Evolutionary conservation across 2,113 vertebrate species (phyloP), one percentile per base, ranked within the genome.

Genomic region (Pseudopodoces humilis): DNA sequence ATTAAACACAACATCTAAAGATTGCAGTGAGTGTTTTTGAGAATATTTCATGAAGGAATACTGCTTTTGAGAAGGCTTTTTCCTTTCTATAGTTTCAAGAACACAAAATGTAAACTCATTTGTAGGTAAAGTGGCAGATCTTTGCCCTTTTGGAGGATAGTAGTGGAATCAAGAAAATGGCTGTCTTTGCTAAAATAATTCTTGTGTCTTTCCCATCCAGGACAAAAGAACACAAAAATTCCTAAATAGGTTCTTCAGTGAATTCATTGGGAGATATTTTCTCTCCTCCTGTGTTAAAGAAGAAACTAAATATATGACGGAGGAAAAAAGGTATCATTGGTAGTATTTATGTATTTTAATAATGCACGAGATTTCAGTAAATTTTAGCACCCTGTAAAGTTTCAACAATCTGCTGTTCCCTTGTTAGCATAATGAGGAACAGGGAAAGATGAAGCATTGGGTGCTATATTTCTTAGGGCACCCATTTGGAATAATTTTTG

Each of bases 301-400:
- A 49, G 27, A 82, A 80, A 71, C 4, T 7, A 64, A 71, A 63
- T 52, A 60, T 13, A 64, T 52, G 23, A 72, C 82, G 22, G 30
- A 50, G n/a, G 64, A 68, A 50, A 6, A 56, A 78, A n/a, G 9
- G 8, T 58, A 13, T 60, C 1, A 15, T 20, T 0, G 1, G 2
- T 43, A 69, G 8, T 77, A 83, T 50, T 58, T 33, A 83, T 13
- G 23, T 60, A 76, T 58, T 74, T 69, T 67, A 55, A n/a, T 41
- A 67, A 72, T 23, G 15, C 4, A 39, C 9, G 56, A 79, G 11
- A 76, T 79, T 91, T 46, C 39, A 46, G 23, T 56, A 44, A 94
- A 62, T 89, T 84, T 92, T 82, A 71, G 33, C 46, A 64, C 12
- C 22, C 23, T 74, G 23, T 5, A 33, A 92, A 79, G 25, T 69